These are phyloP conservation scores for Hypocryptadius cinnamomeus DNA, from an alignment of 2,113 vertebrate species.

Conservation along the genomic window DNA sequence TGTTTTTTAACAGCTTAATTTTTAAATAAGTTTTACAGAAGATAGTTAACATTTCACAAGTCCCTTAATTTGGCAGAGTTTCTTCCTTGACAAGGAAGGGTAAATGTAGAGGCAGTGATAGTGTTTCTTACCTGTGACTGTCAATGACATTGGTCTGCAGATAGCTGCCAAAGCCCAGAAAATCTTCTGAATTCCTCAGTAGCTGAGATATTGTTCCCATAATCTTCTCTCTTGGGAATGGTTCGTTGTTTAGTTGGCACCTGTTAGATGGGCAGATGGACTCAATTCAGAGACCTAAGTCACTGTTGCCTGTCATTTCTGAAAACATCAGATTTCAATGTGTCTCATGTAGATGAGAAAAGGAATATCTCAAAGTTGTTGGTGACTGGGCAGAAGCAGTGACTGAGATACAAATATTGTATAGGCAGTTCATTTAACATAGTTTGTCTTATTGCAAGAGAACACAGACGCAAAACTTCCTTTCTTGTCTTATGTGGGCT, in stretches of 20 bases:
- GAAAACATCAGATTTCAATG: background rate
- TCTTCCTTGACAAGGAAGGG: background rate
- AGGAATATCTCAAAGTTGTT: background rate
- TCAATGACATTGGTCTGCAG: background rate
- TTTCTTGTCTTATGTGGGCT: background rate
- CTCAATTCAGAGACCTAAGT: background rate
- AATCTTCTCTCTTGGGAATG: background rate
- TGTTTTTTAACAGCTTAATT: background rate
- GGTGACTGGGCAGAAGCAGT: background rate
- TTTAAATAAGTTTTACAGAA: background rate
- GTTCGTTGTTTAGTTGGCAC: background rate
- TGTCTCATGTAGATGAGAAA: background rate
- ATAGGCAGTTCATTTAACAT: background rate
- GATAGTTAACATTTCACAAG: background rate
- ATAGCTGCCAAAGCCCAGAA: background rate
- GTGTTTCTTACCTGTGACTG: background rate
- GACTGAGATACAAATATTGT: background rate
- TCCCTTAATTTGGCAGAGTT: background rate
- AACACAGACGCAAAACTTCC: background rate
- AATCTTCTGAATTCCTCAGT: background rate
- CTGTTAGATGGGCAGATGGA: background rate
- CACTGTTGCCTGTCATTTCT: background rate
- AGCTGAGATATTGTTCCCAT: background rate
- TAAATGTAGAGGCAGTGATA: rapidly evolving
- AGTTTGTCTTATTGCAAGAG: background rate